A percentile compares a stretch with the other conserved stretches of the same genome.
phyloP scores from a whole-genome alignment of 2,113 vertebrate genomes.

The Micronisus gabar region DNA sequence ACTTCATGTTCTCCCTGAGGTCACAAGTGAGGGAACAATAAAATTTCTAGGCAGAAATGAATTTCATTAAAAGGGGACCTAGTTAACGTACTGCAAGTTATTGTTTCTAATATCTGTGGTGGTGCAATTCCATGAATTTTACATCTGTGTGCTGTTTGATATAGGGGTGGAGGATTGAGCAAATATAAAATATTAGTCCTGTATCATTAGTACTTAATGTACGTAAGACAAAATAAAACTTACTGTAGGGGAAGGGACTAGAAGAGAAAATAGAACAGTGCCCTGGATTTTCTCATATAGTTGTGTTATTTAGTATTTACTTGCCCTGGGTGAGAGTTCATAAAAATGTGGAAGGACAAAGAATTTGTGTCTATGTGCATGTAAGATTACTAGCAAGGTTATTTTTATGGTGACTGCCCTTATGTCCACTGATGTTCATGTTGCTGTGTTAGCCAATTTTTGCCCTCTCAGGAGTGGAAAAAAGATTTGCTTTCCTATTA shows the following conservation, averaged over 20 bases:
- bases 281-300: not conserved
- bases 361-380: not conserved
- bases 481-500: not conserved
- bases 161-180: not conserved
- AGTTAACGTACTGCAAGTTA: conserved; percentile 33
- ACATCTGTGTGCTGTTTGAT: not conserved
- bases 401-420: not conserved
- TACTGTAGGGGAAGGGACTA: not conserved
- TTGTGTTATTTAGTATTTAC: not conserved
- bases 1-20: conserved; percentile 33
- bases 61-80: conserved; percentile 24
- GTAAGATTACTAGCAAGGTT: not conserved
- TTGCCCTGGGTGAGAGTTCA: not conserved
- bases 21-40: conserved; percentile 20
- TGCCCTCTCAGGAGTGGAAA: not conserved
- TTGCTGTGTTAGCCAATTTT: not conserved
- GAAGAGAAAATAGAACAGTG: not conserved
- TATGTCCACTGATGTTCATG: not conserved
- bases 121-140: not conserved
- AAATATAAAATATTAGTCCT: not conserved
- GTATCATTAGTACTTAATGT: not conserved
- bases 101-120: conserved; percentile 18
- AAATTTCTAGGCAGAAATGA: conserved; percentile 19
- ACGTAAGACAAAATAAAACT: not conserved
- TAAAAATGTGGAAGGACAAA: not conserved